phyloP scores from a whole-genome alignment of 2,888 invertebrate species.

The Brachycybe producta region DNA sequence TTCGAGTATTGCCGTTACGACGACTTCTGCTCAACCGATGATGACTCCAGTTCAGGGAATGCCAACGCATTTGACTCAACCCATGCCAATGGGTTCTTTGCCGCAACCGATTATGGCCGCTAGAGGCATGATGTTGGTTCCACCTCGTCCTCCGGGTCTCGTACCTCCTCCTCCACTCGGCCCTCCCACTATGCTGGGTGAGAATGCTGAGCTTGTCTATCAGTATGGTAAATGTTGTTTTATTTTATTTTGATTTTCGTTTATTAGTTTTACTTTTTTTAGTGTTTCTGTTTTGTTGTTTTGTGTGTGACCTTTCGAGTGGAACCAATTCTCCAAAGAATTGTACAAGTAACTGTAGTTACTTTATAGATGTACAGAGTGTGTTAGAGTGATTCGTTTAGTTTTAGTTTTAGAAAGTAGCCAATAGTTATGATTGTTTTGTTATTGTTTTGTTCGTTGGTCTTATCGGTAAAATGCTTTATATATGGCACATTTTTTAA shows the following conservation, averaged over 20 bases:
- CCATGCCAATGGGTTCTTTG: conserved; percentile 30
- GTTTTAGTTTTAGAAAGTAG: no score
- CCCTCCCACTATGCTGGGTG: conserved; percentile 39
- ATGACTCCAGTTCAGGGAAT: conserved; percentile 23
- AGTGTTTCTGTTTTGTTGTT: not conserved
- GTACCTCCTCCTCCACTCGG: conserved; percentile 37
- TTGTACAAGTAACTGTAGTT: no score
- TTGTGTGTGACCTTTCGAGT: conserved; percentile 10
- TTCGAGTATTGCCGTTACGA: conserved; percentile 26
- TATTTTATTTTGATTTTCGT: conserved; percentile 1
- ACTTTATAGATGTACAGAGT: no score
- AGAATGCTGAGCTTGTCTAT: conserved; percentile 9
- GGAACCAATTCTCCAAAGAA: no score
- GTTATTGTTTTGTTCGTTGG: not conserved
- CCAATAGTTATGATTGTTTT: not conserved
- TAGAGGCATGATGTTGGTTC: conserved; percentile 43
- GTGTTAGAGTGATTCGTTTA: no score
- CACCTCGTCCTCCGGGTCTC: conserved; percentile 36
- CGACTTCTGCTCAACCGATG: conserved; percentile 21
- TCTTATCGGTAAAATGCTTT: no score
- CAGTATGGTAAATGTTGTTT: conserved; percentile 15
- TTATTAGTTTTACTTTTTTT: not conserved
- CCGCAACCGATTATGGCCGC: conserved; percentile 27
- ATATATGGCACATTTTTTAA: no score
- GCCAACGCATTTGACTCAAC: conserved; percentile 22